Evolutionary conservation across 2,113 vertebrate genomes (phyloP), one percentile per base, ranked within the genome.

Genomic region (Dendrocopos noguchii): DNA sequence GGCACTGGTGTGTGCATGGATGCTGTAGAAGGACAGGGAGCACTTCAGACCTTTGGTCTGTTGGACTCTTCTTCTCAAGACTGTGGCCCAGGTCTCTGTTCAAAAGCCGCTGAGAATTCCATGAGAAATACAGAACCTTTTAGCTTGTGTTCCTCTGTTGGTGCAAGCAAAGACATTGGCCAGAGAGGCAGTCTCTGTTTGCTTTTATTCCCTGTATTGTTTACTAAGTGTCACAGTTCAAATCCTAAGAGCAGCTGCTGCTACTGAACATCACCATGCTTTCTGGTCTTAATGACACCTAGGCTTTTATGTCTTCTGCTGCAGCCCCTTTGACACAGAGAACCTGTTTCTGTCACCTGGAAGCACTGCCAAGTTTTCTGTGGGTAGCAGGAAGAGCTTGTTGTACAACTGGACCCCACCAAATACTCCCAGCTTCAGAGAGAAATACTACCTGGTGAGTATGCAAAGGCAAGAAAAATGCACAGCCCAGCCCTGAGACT

Each of bases 401-500:
- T 84, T 99, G 12, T 98, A 99, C 97, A 98, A 97, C 97, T 99
- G 98, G 98, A 99, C 98, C 0, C 98, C 98, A 8, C 98, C 99
- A 1, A 99, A 96, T 91, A 99, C 98, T 0, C 99, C 99, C 47
- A 99, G 98, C 97, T 99, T 99, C 98, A 98, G 98, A 6, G 99
- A 99, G 96, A 99, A 98, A 28, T 99, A 99, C 91, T 99, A 98
- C 85, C 96, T 98, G 92, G 99, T 99, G 93, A 98, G 98, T 97
- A 46, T 60, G 4, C 36, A 0, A 20, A 53, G 34, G 50, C 31
- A 27, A 46, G 79, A 42, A n/a, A 10, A 29, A 19, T 39, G 53
- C 52, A 50, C 8, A 75, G 34, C 50, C 15, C 25, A 52, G 20
- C 7, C 1, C 29, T 7, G 10, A 63, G 65, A 5, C 10, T 10